These are phyloP conservation scores for Gila orcuttii DNA, from an alignment of 2,113 vertebrate species.

Conservation along the genomic window DNA sequence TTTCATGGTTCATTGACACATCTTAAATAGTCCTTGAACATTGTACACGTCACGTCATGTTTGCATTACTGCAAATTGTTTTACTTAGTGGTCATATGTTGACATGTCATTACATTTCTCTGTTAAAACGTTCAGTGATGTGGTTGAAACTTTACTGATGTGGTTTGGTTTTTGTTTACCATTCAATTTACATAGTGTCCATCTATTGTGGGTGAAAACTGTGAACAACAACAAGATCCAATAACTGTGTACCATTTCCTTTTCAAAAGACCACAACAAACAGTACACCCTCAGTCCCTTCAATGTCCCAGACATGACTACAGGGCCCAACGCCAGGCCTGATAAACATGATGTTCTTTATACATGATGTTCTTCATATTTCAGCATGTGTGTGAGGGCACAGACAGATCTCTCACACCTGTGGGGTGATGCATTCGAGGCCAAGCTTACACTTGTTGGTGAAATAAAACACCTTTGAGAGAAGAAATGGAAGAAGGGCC, in stretches of 20 bases:
- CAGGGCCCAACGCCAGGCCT: neutral
- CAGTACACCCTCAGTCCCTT: neutral
- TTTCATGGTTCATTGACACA: neutral
- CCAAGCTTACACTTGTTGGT: constrained; percentile 14
- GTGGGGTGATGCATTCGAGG: neutral
- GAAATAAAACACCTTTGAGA: constrained; percentile 29
- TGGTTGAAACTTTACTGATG: constrained; percentile 2
- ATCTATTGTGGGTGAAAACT: neutral
- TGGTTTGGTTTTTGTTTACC: constrained; percentile 26
- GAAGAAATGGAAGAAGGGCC: neutral
- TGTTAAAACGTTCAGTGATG: neutral
- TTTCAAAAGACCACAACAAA: constrained; percentile 9
- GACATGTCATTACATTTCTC: neutral
- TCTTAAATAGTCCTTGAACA: neutral
- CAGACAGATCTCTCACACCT: neutral
- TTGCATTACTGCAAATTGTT: neutral
- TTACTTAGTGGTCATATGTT: neutral
- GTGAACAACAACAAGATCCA: neutral
- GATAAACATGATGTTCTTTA: neutral
- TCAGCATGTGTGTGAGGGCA: neutral
- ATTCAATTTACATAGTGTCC: neutral
- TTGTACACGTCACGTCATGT: neutral
- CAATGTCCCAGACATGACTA: neutral
- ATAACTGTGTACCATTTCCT: neutral
- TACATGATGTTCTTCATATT: neutral